phyloP scores from a whole-genome alignment of 2,113 vertebrate genomes.

The Argyrosomus japonicus region DNA sequence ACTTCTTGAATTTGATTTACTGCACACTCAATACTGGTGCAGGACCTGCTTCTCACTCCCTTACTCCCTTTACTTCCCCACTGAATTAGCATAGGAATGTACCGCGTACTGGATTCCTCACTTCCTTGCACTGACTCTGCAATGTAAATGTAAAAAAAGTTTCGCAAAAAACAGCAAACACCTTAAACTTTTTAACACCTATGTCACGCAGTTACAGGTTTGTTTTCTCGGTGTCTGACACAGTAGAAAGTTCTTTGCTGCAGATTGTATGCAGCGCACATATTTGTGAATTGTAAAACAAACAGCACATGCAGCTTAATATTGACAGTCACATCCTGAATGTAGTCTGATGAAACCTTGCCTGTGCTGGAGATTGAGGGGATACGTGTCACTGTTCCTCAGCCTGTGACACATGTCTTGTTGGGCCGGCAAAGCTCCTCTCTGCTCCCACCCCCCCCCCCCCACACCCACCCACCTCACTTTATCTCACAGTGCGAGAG shows the following conservation, averaged over 20 bases:
- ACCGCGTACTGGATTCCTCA: slow-evolving; percentile 29
- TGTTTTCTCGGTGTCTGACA: slow-evolving; percentile 43
- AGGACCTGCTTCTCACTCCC: slow-evolving; percentile 20
- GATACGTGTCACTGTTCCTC: slow-evolving; percentile 61
- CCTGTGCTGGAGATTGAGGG: slow-evolving; percentile 52
- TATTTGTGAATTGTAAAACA: slow-evolving; percentile 52
- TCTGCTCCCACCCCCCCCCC: slow-evolving; percentile 3
- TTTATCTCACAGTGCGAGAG: slow-evolving; percentile 46
- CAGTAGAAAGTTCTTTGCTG: slow-evolving; percentile 14
- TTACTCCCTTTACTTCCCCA: not conserved
- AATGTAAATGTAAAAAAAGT: slow-evolving; percentile 43
- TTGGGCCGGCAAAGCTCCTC: slow-evolving; percentile 59
- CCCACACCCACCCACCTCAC: not conserved
- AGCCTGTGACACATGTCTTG: slow-evolving; percentile 78
- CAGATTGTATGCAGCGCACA: slow-evolving; percentile 16
- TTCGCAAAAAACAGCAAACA: slow-evolving; percentile 36
- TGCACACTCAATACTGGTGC: slow-evolving; percentile 28
- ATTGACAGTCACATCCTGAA: slow-evolving; percentile 56
- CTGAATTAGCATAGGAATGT: slow-evolving; percentile 57
- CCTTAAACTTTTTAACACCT: slow-evolving; percentile 54
- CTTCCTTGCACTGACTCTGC: slow-evolving; percentile 8
- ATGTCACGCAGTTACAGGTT: slow-evolving; percentile 24
- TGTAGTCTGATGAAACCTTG: slow-evolving; percentile 57
- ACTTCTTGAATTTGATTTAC: slow-evolving; percentile 57
- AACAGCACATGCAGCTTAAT: slow-evolving; percentile 55